phyloP scores from a whole-genome alignment of 2,113 vertebrate genomes.

The Ailurus styani region DNA sequence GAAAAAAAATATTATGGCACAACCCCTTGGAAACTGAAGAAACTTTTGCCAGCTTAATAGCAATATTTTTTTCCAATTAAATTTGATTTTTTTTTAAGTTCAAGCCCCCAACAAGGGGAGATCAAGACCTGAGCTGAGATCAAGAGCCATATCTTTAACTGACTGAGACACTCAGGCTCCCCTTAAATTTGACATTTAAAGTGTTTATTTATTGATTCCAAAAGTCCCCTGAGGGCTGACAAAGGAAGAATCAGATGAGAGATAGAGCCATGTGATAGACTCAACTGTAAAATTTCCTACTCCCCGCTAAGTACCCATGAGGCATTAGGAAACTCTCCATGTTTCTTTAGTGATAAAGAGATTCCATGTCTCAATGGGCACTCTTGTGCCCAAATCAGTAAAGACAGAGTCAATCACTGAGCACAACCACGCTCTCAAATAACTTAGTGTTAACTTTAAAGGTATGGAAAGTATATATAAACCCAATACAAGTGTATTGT shows the following conservation, averaged over 20 bases:
- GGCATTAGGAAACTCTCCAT: not conserved
- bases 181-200: not conserved
- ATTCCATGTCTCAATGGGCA: not conserved
- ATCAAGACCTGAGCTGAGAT: not conserved
- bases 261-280: rapidly evolving
- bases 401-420: not conserved
- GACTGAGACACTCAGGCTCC: not conserved
- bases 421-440: not conserved
- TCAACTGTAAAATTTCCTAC: not conserved
- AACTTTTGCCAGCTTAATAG: not conserved
- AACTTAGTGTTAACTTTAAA: not conserved
- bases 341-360: not conserved
- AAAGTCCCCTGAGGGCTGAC: not conserved
- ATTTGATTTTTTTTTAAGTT: not conserved
- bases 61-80: not conserved
- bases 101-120: not conserved
- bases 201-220: not conserved
- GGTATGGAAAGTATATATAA: not conserved
- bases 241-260: not conserved
- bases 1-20: not conserved
- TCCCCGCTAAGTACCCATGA: not conserved
- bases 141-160: not conserved
- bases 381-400: not conserved
- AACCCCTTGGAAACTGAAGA: not conserved
- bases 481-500: not conserved